phyloP scores from a whole-genome alignment of 2,113 vertebrate species.

The Kobus ellipsiprymnus region DNA sequence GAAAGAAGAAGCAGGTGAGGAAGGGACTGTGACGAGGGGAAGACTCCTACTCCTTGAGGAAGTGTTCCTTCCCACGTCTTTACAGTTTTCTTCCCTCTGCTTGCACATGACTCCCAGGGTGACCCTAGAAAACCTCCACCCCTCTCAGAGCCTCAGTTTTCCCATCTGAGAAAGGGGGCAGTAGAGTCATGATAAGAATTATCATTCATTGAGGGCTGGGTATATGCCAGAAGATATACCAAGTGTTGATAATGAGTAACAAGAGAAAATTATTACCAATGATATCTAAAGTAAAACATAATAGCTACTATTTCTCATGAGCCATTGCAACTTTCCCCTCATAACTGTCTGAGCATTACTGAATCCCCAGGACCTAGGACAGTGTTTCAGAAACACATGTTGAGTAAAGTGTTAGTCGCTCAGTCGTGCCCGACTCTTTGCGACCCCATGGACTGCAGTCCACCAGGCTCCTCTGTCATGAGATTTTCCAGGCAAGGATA shows the following conservation, averaged over 20 bases:
- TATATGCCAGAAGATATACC: neutral
- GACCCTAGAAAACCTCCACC: neutral
- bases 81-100: neutral
- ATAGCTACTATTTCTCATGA: neutral
- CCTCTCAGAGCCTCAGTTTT: neutral
- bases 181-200: neutral
- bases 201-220: neutral
- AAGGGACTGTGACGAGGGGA: neutral
- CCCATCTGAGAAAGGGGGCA: neutral
- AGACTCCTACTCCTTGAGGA: neutral
- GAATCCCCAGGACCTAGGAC: neutral
- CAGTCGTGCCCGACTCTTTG: too few relatives aligned
- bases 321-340: too few relatives aligned
- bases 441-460: too few relatives aligned
- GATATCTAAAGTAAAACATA: neutral
- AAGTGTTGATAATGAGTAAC: neutral
- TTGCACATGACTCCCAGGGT: neutral
- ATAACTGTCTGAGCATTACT: rapidly evolving
- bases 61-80: too few relatives aligned
- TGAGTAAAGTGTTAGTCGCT: too few relatives aligned
- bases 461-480: too few relatives aligned
- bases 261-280: rapidly evolving
- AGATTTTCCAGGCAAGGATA: too few relatives aligned
- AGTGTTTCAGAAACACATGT: neutral
- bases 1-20: neutral